Evolutionary conservation across 2,797 vertebrate genomes (phyloP).

Genomic region (Halcyon smyrnensis): DNA sequence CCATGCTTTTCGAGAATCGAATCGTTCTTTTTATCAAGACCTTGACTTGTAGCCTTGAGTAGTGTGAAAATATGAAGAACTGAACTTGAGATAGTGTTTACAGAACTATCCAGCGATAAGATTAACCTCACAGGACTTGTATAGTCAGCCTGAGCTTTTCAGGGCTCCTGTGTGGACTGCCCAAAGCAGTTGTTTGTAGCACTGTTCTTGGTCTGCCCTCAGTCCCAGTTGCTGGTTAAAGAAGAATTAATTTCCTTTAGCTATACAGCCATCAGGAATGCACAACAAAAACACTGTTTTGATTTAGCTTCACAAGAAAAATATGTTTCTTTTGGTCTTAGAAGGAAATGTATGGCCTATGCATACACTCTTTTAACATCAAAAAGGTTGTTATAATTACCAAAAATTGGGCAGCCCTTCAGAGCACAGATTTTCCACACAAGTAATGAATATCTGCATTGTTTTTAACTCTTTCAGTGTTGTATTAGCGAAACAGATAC

Average conservation of each 20-base stretch:
- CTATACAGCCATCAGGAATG: constrained; percentile 1
- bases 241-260: constrained; percentile 54
- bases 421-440: constrained; percentile 41
- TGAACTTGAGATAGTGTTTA: constrained; percentile 4
- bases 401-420: constrained; percentile 46
- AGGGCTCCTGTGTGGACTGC: neutral
- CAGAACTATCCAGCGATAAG: neutral
- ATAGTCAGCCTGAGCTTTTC: neutral
- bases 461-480: constrained; percentile 50
- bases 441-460: constrained; percentile 41
- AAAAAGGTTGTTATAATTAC: constrained; percentile 54
- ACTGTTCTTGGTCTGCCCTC: neutral
- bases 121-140: constrained; percentile 17
- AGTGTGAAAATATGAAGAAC: constrained; percentile 33
- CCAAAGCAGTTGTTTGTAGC: neutral
- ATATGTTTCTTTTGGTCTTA: constrained; percentile 67
- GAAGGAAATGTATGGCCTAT: constrained; percentile 57
- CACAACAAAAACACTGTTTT: constrained; percentile 41
- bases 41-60: constrained; percentile 18
- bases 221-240: constrained; percentile 24
- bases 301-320: constrained; percentile 68
- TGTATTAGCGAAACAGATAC: neutral
- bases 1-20: constrained; percentile 15
- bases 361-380: constrained; percentile 57
- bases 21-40: neutral